Conservation (phyloP, 2,113 vertebrate species). For the Gavia stellata region DNA sequence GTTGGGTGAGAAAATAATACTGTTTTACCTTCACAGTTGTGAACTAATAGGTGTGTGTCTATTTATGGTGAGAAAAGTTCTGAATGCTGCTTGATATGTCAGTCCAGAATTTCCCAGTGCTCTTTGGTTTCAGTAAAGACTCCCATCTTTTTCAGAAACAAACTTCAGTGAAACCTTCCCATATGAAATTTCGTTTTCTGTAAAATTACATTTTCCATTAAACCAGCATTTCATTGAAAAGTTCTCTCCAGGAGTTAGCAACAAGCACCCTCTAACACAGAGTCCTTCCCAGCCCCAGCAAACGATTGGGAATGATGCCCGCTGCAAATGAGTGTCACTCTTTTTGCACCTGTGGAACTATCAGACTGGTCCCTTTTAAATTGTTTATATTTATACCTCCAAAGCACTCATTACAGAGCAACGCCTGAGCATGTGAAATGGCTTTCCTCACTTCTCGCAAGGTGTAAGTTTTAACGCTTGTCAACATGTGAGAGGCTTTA, state of each 20-base stretch:
- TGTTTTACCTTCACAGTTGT: neutral
- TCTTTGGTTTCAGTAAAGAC: neutral
- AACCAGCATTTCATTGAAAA: neutral
- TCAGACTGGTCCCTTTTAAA: neutral
- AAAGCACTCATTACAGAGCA: neutral
- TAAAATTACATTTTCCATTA: neutral
- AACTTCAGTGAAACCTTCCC: neutral
- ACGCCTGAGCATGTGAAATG: neutral
- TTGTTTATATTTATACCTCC: neutral
- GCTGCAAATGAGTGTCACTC: fast-evolving
- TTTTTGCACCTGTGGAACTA: too few relatives aligned
- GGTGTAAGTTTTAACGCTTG: neutral
- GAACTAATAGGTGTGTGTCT: neutral
- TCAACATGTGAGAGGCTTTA: neutral
- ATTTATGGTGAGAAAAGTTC: neutral
- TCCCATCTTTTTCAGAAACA: neutral
- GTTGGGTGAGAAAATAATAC: neutral
- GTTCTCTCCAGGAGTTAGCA: neutral
- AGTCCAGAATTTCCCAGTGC: neutral
- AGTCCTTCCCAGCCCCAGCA: neutral
- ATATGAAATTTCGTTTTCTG: neutral
- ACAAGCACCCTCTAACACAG: too few relatives aligned
- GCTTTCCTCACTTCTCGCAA: neutral
- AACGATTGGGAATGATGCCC: fast-evolving
- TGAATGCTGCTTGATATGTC: neutral